These are phyloP conservation scores for Nematostella vectensis DNA, from an alignment of 92 coral and sea anemone species.

Conservation along the genomic window DNA sequence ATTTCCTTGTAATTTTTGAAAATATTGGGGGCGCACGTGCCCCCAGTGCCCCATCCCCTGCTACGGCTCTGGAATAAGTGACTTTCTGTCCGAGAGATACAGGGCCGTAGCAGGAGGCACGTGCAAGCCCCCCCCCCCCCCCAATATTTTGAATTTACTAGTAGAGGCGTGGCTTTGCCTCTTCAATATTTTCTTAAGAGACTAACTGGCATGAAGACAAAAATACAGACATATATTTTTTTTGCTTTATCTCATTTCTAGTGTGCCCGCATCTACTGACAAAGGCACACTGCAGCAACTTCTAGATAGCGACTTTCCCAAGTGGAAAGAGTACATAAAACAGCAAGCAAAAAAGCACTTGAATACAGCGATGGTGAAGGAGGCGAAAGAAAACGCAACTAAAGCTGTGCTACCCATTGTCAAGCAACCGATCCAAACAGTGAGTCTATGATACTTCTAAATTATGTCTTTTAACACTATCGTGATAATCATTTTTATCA, in stretches of 20 bases:
- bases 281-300: conserved; percentile 11
- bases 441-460: conserved; percentile 6
- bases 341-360: conserved; percentile 22
- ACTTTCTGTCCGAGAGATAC: too few species aligned
- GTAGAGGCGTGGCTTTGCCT: too few species aligned
- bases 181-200: too few species aligned
- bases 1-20: too few species aligned
- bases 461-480: background rate
- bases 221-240: background rate
- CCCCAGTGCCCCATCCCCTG: too few species aligned
- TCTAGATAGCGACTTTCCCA: conserved; percentile 23
- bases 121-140: too few species aligned
- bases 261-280: conserved; percentile 15
- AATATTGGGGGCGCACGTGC: too few species aligned
- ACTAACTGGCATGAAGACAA: too few species aligned
- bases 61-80: too few species aligned
- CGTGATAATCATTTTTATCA: background rate
- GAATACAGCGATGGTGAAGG: conserved; percentile 8
- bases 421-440: conserved; percentile 7
- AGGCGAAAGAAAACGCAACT: conserved; percentile 7
- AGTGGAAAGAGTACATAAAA: conserved; percentile 27
- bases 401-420: conserved; percentile 26
- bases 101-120: too few species aligned
- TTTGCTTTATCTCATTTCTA: background rate
- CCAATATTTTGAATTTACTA: too few species aligned